phyloP scores from a whole-genome alignment of 2,888 invertebrate genomes.

The Chaetogeoica ovagalla region DNA sequence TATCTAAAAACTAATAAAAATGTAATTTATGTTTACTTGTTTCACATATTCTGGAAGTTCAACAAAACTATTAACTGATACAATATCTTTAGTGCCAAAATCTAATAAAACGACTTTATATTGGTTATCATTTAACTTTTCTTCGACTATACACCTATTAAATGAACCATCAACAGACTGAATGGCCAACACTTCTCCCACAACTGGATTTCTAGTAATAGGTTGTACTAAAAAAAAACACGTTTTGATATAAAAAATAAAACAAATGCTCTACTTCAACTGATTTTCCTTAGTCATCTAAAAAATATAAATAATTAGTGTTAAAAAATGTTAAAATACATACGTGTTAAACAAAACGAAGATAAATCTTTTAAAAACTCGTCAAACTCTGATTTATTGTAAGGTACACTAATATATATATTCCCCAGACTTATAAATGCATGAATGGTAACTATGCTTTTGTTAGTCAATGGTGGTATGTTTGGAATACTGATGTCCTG shows the following conservation, averaged over 20 bases:
- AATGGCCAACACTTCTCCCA: slow-evolving; percentile 31
- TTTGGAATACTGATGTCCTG: neutral
- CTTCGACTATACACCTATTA: slow-evolving; percentile 21
- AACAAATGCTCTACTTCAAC: neutral
- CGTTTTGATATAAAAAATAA: neutral
- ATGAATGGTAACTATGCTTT: slow-evolving; percentile 37
- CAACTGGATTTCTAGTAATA: neutral
- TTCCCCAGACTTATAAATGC: slow-evolving; percentile 27
- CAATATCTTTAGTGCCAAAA: slow-evolving; percentile 33
- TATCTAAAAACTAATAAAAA: no score
- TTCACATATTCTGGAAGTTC: slow-evolving; percentile 27
- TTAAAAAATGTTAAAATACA: slow-evolving; percentile 10
- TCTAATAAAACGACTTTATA: slow-evolving; percentile 30
- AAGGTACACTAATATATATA: slow-evolving; percentile 24
- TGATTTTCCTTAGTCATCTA: neutral
- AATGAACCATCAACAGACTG: slow-evolving; percentile 21
- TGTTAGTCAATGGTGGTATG: slow-evolving; percentile 34
- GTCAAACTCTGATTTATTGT: slow-evolving; percentile 6
- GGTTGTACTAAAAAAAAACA: slow-evolving; percentile 15
- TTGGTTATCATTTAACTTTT: slow-evolving; percentile 30
- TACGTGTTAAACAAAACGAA: slow-evolving; percentile 21
- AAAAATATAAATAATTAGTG: neutral
- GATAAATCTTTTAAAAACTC: slow-evolving; percentile 37
- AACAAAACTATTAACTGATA: slow-evolving; percentile 20
- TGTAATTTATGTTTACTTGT: neutral